These are phyloP conservation scores for Pimpla rufipes DNA, from an alignment of 2,888 invertebrate species.

Conservation along the genomic window DNA sequence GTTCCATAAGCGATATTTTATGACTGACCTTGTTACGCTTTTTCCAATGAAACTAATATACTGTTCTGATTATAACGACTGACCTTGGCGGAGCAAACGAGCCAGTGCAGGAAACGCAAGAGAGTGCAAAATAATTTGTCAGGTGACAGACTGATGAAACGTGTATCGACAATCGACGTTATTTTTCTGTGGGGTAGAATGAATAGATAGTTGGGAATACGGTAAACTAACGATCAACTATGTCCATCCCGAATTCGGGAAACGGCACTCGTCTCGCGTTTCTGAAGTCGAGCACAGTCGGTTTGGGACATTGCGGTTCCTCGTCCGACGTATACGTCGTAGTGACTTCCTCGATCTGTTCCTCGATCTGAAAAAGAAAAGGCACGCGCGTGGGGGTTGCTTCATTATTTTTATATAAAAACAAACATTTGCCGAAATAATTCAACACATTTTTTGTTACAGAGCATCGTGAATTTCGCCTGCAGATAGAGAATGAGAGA, in stretches of 20 bases:
- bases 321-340: constrained; percentile 83
- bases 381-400: background rate
- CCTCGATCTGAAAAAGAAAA: constrained; percentile 83
- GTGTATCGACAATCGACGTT: no score
- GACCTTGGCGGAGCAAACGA: background rate
- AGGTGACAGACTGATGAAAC: background rate
- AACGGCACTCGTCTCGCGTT: constrained; percentile 87
- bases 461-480: no score
- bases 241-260: constrained; percentile 90
- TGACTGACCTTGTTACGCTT: constrained; percentile 1
- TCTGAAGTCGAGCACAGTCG: constrained; percentile 78
- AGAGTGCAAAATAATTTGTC: background rate
- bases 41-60: background rate
- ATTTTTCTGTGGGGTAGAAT: background rate
- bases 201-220: background rate
- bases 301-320: constrained; percentile 77
- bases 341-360: constrained; percentile 85
- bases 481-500: no score
- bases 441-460: no score
- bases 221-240: constrained; percentile 86
- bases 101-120: background rate
- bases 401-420: no score
- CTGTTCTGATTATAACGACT: background rate
- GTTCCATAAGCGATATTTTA: background rate
- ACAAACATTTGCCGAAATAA: no score